These are phyloP conservation scores for Spea bombifrons DNA, from an alignment of 2,113 vertebrate genomes.

Conservation along the genomic window DNA sequence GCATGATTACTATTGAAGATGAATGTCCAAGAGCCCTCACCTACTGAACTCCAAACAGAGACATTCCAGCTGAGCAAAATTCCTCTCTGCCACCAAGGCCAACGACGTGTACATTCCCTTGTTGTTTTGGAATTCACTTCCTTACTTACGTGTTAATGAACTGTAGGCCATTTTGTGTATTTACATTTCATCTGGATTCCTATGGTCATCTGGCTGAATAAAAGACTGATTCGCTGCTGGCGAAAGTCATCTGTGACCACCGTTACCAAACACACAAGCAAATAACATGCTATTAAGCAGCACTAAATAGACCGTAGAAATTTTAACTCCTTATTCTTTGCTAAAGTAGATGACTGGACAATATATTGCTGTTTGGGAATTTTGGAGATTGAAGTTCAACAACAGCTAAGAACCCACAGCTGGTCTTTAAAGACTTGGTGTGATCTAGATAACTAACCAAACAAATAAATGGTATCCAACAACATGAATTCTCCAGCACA, in stretches of 20 bases:
- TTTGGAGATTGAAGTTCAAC: no score
- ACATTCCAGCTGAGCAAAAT: conserved; percentile 24
- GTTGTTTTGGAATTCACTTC: conserved; percentile 53
- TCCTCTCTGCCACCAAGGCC: background rate
- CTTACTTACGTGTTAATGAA: conserved; percentile 59
- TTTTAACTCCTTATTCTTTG: no score
- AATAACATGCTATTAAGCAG: background rate
- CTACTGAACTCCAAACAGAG: conserved; percentile 1
- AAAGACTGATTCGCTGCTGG: conserved; percentile 61
- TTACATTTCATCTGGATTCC: conserved; percentile 60
- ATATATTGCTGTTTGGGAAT: no score
- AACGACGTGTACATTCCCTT: background rate
- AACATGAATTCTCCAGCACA: no score
- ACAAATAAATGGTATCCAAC: no score
- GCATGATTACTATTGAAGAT: no score
- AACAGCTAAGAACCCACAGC: no score
- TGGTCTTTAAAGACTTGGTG: no score
- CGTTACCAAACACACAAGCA: background rate
- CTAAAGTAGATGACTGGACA: no score
- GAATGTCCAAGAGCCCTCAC: background rate
- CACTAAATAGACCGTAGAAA: background rate
- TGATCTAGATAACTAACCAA: no score
- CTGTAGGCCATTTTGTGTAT: conserved; percentile 52
- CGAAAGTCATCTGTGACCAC: conserved; percentile 53
- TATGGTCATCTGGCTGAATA: conserved; percentile 62